Conservation (phyloP, 92 coral and sea anemone genomes). For the Desmophyllum pertusum region DNA sequence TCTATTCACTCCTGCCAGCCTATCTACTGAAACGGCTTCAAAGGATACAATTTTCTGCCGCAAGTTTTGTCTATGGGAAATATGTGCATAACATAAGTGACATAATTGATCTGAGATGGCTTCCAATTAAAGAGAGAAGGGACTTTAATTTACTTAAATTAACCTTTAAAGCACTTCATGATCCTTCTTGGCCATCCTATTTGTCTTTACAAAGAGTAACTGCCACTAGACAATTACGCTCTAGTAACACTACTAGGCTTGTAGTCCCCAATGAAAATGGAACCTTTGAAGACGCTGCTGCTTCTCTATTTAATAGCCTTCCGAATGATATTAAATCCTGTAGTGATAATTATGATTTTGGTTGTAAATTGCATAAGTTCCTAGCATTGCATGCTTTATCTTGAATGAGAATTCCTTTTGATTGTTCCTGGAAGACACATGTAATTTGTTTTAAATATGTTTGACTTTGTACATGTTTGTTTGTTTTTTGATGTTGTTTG, state of each 20-base stretch:
- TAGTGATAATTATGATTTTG: no score
- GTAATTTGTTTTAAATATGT: no score
- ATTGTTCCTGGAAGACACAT: no score
- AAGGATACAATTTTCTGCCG: not conserved
- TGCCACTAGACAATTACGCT: not conserved
- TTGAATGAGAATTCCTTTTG: no score
- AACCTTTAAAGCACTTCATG: slow-evolving; percentile 27
- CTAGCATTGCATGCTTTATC: no score
- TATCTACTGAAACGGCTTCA: not conserved
- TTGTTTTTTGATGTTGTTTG: no score
- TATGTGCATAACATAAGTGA: not conserved
- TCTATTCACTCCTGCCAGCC: not conserved
- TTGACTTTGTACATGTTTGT: no score
- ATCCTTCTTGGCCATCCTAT: slow-evolving; percentile 38
- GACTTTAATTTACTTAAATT: slow-evolving; percentile 39
- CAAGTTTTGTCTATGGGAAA: not conserved
- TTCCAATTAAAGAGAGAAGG: slow-evolving; percentile 44
- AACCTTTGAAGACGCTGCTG: slow-evolving; percentile 16
- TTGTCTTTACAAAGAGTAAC: slow-evolving; percentile 5
- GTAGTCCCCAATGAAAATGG: slow-evolving; percentile 2
- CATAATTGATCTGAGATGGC: slow-evolving; percentile 33
- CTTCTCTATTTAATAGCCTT: slow-evolving; percentile 1
- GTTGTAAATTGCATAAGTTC: no score
- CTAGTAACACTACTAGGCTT: not conserved
- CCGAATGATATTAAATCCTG: not conserved